phyloP scores from a whole-genome alignment of 2,888 invertebrate genomes.

The Lepidocyrtoides sp. region DNA sequence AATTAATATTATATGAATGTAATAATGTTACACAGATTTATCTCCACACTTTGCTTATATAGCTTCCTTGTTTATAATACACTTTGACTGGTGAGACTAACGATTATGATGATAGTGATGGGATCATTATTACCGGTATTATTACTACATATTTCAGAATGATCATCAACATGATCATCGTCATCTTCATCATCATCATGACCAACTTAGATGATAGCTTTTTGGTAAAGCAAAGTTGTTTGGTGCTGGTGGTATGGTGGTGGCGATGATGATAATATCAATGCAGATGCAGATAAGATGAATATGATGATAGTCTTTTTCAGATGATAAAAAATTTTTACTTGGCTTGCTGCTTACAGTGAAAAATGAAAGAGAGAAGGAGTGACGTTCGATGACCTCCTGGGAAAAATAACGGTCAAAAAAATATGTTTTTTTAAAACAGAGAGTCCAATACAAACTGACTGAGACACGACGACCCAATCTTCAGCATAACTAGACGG shows the following conservation, averaged over 20 bases:
- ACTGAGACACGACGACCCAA: not conserved
- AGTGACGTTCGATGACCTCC: conserved; percentile 80
- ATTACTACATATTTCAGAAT: conserved; percentile 50
- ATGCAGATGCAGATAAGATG: conserved; percentile 21
- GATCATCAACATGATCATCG: conserved; percentile 15
- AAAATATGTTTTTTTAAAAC: conserved; percentile 23
- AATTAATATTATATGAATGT: conserved; percentile 50
- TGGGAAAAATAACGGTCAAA: conserved; percentile 78
- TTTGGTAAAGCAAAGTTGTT: conserved; percentile 15
- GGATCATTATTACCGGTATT: conserved; percentile 59
- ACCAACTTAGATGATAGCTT: conserved; percentile 61
- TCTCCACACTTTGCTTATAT: not conserved
- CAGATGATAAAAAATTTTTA: conserved; percentile 58
- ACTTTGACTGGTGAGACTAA: conserved; percentile 42
- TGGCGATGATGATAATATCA: conserved; percentile 55
- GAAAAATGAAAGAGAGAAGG: conserved; percentile 54
- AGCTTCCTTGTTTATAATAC: not conserved
- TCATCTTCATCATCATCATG: conserved; percentile 42
- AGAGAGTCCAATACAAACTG: not conserved
- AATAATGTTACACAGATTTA: conserved; percentile 36
- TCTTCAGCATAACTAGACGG: not conserved
- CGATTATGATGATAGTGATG: conserved; percentile 66
- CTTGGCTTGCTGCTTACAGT: too few species aligned
- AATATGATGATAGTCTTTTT: conserved; percentile 58
- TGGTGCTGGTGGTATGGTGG: not conserved